phyloP scores from a whole-genome alignment of 1,140 invertebrate species.

The Drosophila yakuba region DNA sequence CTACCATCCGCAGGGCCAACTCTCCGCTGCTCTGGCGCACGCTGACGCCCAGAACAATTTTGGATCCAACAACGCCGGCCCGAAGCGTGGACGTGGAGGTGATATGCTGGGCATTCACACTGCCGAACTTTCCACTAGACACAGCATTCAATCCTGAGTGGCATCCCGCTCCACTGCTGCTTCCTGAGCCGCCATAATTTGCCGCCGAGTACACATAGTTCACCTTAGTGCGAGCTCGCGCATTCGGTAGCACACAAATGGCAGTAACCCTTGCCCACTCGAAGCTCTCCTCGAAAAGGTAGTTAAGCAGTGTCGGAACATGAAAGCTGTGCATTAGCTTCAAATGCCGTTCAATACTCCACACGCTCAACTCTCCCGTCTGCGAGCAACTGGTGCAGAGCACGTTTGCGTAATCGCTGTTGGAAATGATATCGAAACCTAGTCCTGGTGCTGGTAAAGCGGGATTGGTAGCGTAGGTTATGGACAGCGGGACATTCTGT shows the following conservation, averaged over 20 bases:
- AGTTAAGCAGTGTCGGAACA: slow-evolving; percentile 71
- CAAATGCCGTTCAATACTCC: slow-evolving; percentile 91
- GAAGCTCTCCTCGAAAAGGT: slow-evolving; percentile 73
- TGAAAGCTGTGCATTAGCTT: slow-evolving; percentile 84
- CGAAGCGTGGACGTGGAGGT: slow-evolving; percentile 79
- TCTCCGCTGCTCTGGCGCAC: slow-evolving; percentile 77
- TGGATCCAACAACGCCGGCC: slow-evolving; percentile 79
- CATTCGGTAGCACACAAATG: slow-evolving; percentile 80
- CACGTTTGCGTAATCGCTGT: slow-evolving; percentile 88
- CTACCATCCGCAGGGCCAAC: slow-evolving; percentile 73
- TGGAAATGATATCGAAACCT: slow-evolving; percentile 86
- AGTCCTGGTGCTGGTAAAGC: slow-evolving; percentile 86
- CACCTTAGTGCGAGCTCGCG: slow-evolving; percentile 71
- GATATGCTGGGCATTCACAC: slow-evolving; percentile 66
- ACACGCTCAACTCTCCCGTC: slow-evolving; percentile 87
- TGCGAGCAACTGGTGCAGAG: slow-evolving; percentile 88
- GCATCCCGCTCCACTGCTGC: slow-evolving; percentile 25
- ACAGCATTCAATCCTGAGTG: slow-evolving; percentile 28
- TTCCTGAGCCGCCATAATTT: slow-evolving; percentile 42
- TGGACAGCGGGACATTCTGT: slow-evolving; percentile 96
- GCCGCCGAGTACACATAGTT: slow-evolving; percentile 67
- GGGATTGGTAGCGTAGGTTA: slow-evolving; percentile 94
- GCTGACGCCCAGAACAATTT: slow-evolving; percentile 74
- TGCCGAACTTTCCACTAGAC: slow-evolving; percentile 49
- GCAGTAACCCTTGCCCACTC: slow-evolving; percentile 77